A percentile compares a stretch with the other conserved stretches of the same genome.
These are phyloP conservation scores for Archips xylosteana DNA, from an alignment of 2,888 invertebrate genomes.

Conservation along the genomic window DNA sequence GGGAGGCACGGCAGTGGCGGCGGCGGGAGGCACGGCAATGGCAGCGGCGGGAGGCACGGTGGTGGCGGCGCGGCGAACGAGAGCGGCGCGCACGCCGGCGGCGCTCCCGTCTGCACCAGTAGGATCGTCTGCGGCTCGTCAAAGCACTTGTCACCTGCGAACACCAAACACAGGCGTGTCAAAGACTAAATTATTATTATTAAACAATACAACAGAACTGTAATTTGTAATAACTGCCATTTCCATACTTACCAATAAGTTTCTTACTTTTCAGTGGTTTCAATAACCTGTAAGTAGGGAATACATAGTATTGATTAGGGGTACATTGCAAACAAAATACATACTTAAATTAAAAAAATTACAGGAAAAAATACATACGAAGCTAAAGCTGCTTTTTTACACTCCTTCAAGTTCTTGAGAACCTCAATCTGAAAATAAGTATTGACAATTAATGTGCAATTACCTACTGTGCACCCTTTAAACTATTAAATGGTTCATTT, in stretches of 20 bases:
- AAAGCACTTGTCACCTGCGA: conserved; percentile 25
- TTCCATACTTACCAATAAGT: conserved; percentile 58
- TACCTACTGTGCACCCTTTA: not conserved
- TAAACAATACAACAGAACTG: not conserved
- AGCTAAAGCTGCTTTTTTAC: conserved; percentile 69
- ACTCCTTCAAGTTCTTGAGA: conserved; percentile 76
- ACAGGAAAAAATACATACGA: conserved; percentile 64
- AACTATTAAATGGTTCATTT: not conserved
- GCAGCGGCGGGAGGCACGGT: too few relatives aligned
- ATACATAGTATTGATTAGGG: not conserved
- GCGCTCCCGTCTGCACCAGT: conserved; percentile 65
- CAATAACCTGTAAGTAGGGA: conserved; percentile 65
- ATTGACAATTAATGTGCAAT: conserved; percentile 4
- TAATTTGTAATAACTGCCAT: not conserved
- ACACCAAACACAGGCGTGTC: conserved; percentile 18
- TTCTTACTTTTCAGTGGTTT: conserved; percentile 68
- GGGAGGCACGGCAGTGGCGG: conserved; percentile 50
- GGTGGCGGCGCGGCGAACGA: conserved; percentile 48
- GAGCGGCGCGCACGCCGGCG: conserved; percentile 52
- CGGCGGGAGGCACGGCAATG: conserved; percentile 50
- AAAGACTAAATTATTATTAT: not conserved
- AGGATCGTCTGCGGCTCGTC: conserved; percentile 66
- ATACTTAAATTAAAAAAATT: not conserved
- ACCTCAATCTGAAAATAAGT: conserved; percentile 68
- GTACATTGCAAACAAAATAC: not conserved